Base-by-base conservation (phyloP, 2,888 invertebrate genomes). In the Antheraea assamensis region DNA sequence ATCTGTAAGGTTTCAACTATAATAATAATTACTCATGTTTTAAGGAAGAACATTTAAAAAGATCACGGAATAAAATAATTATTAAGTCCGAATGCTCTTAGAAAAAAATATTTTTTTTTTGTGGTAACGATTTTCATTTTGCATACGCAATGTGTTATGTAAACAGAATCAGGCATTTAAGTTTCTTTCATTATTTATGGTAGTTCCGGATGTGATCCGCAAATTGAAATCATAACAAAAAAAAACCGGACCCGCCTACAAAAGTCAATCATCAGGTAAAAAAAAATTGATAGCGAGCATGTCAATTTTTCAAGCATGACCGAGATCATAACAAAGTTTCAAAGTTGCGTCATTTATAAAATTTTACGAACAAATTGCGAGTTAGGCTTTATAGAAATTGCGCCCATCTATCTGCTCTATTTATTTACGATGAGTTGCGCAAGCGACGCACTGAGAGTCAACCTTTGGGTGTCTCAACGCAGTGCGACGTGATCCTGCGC, bases 381-480 rank as follows among this genome's bases (percentile, higher is more conserved):
- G 76, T 76, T 78, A 77, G 74, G 77, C 81, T 79, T 80, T 75
- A 72, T 81, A 82, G 83, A 83, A 80, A 83, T 83, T 84, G 81
- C 84, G 82, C 80, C 80, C 82, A 84, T 83, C 85, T 87, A 81
- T 88, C 84, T 82, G 84, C 82, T 83, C 82, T 82, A 84, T 84
- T 85, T 85, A 79, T 76, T 83, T 79, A 79, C 76, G 75, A 78
- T 78, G 73, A 52, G 77, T 88, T 88, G 81, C 79, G 85, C 77
- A 85, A 86, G 76, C 75, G 77, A 88, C 87, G 88, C 87, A 87
- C 84, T 35, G 35, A 84, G 81, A 81, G 76, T 76, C 82, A 85
- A 87, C 87, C 87, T 89, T 85, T 87, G 17, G 80, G 84, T 89
- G 86, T 84, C 87, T 85, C 87, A 85, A 85, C 82, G 75, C 72